These are phyloP conservation scores for Echinometra lucunter DNA, from an alignment of 53 echinoderm and acorn worm genomes.

Conservation along the genomic window DNA sequence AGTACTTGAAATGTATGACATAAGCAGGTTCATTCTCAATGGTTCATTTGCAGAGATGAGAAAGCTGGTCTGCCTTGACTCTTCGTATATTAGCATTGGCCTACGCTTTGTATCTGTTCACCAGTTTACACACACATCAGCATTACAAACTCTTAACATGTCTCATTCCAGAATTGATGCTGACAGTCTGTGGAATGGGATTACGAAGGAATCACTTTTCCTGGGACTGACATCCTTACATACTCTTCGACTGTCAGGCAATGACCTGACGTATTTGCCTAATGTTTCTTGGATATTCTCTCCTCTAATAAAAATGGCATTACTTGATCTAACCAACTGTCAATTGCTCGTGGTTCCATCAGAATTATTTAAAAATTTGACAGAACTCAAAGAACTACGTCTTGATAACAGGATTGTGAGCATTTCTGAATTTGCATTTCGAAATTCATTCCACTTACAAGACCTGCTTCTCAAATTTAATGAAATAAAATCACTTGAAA, in stretches of 20 bases:
- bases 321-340: neutral
- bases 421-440: constrained; percentile 1
- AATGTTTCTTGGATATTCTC: neutral
- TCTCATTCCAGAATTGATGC: neutral
- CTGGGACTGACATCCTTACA: neutral
- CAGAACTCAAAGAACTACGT: neutral
- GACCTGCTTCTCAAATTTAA: neutral
- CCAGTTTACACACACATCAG: constrained; percentile 32
- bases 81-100: neutral
- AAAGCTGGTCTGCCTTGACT: neutral
- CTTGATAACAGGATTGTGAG: neutral
- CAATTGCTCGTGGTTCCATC: neutral
- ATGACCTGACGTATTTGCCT: neutral
- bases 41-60: neutral
- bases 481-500: neutral
- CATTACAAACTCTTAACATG: neutral
- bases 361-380: neutral
- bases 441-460: neutral
- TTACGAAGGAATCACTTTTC: neutral
- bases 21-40: neutral
- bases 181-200: neutral
- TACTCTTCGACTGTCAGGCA: neutral
- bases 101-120: neutral
- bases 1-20: neutral
- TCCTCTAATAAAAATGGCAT: neutral